Conservation (phyloP, 2,888 invertebrate species). For the Liodrosophila aerea region DNA sequence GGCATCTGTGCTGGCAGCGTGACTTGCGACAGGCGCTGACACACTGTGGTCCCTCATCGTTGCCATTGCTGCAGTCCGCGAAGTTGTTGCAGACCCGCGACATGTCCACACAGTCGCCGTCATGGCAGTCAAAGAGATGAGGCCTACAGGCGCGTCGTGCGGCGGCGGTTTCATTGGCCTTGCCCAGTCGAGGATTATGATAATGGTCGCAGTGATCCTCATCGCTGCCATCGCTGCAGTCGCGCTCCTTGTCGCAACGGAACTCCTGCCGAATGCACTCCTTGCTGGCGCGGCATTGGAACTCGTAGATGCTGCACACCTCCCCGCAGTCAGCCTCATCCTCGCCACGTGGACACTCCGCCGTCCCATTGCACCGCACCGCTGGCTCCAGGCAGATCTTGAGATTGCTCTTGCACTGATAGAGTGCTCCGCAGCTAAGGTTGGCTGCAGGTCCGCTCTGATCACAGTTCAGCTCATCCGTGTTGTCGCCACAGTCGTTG, state of each 20-base stretch:
- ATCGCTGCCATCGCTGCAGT: slow-evolving; percentile 89
- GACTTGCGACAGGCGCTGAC: slow-evolving; percentile 81
- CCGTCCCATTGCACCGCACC: slow-evolving; percentile 85
- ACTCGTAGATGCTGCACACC: slow-evolving; percentile 85
- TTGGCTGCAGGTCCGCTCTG: too few species aligned
- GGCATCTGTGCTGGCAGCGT: slow-evolving; percentile 85
- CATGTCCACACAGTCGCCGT: slow-evolving; percentile 87
- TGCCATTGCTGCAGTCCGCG: slow-evolving; percentile 86
- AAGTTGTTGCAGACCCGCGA: slow-evolving; percentile 86
- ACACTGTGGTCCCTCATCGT: slow-evolving; percentile 88
- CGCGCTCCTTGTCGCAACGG: slow-evolving; percentile 85
- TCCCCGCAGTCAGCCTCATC: slow-evolving; percentile 86
- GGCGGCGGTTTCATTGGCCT: too few species aligned
- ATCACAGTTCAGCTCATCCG: slow-evolving; percentile 85
- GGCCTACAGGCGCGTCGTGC: slow-evolving; percentile 70
- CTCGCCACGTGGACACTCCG: slow-evolving; percentile 88
- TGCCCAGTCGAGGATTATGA: too few species aligned
- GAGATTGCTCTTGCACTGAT: slow-evolving; percentile 77
- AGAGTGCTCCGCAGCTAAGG: too few species aligned
- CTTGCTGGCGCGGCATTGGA: slow-evolving; percentile 86
- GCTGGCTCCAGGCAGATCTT: slow-evolving; percentile 72
- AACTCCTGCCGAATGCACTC: slow-evolving; percentile 85
- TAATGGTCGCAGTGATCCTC: slow-evolving; percentile 84
- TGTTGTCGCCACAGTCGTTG: slow-evolving; percentile 85
- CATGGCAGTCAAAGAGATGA: slow-evolving; percentile 84